phyloP scores from a whole-genome alignment of 1,140 invertebrate genomes.

The Caenorhabditis brenneri region DNA sequence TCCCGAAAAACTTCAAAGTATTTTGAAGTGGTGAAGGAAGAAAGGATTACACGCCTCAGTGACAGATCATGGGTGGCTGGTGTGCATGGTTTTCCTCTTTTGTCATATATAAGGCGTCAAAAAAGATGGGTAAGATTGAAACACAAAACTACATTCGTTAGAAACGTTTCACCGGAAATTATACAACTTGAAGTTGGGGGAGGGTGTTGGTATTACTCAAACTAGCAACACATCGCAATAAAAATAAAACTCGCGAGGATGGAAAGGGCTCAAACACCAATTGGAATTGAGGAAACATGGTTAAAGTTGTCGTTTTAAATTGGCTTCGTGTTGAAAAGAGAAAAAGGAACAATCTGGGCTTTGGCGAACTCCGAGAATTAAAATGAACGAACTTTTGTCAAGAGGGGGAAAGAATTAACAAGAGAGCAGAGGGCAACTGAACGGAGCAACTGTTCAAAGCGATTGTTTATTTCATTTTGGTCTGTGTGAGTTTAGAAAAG shows the following conservation, averaged over 20 bases:
- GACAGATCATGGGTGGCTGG: background rate
- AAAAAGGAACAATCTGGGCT: background rate
- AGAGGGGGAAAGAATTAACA: too few relatives aligned
- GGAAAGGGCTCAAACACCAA: conserved; percentile 8
- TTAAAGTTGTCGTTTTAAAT: background rate
- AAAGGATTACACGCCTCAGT: conserved; percentile 40
- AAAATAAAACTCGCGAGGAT: background rate
- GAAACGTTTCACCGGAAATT: background rate
- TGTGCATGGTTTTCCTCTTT: background rate
- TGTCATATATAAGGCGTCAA: too few relatives aligned
- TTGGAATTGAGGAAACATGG: background rate
- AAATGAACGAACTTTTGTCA: conserved; percentile 2
- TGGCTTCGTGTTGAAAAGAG: conserved; percentile 14
- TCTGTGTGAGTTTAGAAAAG: too few relatives aligned
- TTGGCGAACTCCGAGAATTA: background rate
- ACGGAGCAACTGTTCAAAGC: background rate
- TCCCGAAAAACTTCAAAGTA: conserved; percentile 6
- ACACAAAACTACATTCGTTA: background rate
- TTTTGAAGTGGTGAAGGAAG: conserved; percentile 39
- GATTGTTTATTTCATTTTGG: background rate
- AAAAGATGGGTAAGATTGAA: too few relatives aligned
- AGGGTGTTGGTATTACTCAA: background rate
- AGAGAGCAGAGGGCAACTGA: background rate
- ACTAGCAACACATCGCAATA: background rate
- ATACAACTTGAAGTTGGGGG: background rate